Evolutionary conservation across 2,113 vertebrate species (phyloP).

Genomic region (Nothoprocta pentlandii): DNA sequence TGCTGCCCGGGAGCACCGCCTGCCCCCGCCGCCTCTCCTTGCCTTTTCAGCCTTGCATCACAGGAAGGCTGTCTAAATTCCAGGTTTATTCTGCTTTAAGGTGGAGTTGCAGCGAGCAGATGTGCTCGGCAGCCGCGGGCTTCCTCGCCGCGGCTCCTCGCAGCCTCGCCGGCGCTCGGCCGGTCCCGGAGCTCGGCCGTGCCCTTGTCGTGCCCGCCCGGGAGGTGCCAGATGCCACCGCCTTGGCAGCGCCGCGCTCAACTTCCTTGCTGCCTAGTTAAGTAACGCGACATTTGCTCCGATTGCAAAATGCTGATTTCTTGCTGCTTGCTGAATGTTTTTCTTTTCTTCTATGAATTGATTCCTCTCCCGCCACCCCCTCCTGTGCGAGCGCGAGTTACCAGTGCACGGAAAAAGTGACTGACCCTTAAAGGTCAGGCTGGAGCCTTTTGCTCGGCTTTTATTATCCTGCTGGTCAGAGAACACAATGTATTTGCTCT

Average conservation of each 20-base stretch:
- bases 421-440: slow-evolving; percentile 70
- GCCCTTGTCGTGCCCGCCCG: too few species aligned
- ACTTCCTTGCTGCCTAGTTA: slow-evolving; percentile 12
- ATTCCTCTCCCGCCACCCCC: neutral
- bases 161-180: too few species aligned
- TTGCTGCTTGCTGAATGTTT: neutral
- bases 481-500: neutral
- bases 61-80: neutral
- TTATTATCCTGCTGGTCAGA: neutral
- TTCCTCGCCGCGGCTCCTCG: too few species aligned
- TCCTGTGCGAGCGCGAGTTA: slow-evolving; percentile 6
- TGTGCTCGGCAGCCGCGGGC: neutral
- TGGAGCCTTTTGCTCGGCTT: neutral
- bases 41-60: too few species aligned
- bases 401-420: slow-evolving; percentile 69
- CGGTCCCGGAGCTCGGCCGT: too few species aligned
- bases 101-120: neutral
- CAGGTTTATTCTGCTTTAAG: neutral
- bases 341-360: neutral
- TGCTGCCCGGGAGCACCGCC: neutral
- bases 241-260: neutral
- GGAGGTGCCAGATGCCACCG: neutral
- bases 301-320: neutral
- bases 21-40: too few species aligned
- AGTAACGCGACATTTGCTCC: neutral